Base-by-base conservation (phyloP, 1,140 invertebrate species). In the Drosophila sulfurigaster region DNA sequence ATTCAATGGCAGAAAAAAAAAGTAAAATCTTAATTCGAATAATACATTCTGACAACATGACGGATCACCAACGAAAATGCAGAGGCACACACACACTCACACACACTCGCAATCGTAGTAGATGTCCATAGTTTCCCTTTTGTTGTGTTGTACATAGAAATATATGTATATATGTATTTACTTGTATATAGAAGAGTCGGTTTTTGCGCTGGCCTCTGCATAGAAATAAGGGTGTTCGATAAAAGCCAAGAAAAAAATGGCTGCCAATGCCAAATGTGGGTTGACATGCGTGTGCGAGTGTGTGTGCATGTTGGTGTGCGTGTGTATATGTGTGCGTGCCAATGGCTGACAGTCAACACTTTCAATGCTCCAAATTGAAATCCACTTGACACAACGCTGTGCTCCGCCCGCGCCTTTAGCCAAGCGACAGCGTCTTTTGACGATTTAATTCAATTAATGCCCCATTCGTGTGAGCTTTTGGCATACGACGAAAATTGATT, bases 11-110 rank as follows among this genome's bases (percentile, higher is more conserved):
- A 90, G 79, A 65, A 87, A 90, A 87, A 90, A 89, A 86, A 82
- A 87, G 73, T 91, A 81, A 91, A 91, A 91, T 91, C 88, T 91
- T 91, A 91, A 91, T 91, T 91, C 83, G 82, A 88, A 87, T 91
- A 91, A 91, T 91, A 87, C 88, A 91, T 91, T 91, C 88, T 91
- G 88, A 91, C 88, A 91, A 91, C 82, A 88, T 91, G 88, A 91
- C 88, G 88, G 88, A 91, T 91, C 88, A 91, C 88, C 88, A 91
- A 85, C 81, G 87, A 90, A 89, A 89, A 90, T 90, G 87, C 81
- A 80, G 68, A 76, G 73, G 66, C 73, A 89, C 75, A 85, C 75
- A 87, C 74, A 48, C 69, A 48, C 58, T 38, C 58, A 63, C 74
- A 5, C 68, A 49, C 46, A 62, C 64, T 48, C 73, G 67, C 60